phyloP scores from a whole-genome alignment of 2,797 vertebrate genomes.

The Monodelphis domestica region DNA sequence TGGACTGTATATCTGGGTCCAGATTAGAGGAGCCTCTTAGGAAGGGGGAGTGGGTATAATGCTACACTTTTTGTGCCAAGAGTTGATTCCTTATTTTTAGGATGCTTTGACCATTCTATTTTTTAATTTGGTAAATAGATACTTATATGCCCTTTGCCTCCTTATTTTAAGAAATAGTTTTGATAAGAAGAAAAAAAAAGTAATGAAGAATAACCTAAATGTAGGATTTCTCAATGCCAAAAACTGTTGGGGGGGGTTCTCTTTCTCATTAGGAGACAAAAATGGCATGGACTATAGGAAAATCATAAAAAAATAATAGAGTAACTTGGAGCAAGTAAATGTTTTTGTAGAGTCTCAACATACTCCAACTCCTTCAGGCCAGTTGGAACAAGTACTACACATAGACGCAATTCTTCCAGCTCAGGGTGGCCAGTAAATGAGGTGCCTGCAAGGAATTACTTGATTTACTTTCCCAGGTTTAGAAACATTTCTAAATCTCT shows the following conservation, averaged over 20 bases:
- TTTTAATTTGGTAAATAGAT: background rate
- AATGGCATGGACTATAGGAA: constrained; percentile 61
- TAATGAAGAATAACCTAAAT: background rate
- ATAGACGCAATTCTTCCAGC: constrained; percentile 55
- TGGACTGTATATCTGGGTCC: background rate
- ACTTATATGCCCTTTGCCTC: background rate
- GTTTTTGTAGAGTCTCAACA: constrained; percentile 61
- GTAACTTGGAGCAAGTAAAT: constrained; percentile 61
- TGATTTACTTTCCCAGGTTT: constrained; percentile 39
- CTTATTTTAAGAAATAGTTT: background rate
- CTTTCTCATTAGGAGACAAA: constrained; percentile 66
- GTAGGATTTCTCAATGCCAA: constrained; percentile 31
- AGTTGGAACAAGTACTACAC: constrained; percentile 55
- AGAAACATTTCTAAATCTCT: constrained; percentile 60
- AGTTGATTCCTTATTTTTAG: background rate
- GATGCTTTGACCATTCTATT: background rate
- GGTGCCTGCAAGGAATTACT: constrained; percentile 36
- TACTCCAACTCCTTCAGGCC: constrained; percentile 53
- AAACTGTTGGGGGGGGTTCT: constrained; percentile 50
- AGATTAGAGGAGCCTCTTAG: background rate
- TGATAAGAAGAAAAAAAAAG: background rate
- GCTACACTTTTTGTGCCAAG: background rate
- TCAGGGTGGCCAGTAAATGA: constrained; percentile 50
- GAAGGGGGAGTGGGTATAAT: background rate
- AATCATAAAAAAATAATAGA: constrained; percentile 66